phyloP scores from a whole-genome alignment of 2,888 invertebrate genomes.

The Elysia crispata region DNA sequence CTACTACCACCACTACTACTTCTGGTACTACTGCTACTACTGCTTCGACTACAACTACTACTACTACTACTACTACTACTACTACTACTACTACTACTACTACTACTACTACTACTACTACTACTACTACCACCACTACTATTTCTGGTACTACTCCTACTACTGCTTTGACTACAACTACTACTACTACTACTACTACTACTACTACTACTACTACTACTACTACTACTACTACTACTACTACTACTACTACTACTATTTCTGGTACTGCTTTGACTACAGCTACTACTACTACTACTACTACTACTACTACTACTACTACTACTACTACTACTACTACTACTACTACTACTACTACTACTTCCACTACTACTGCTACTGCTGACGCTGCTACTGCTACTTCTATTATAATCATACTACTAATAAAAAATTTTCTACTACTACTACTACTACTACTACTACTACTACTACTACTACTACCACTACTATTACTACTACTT shows the following conservation, averaged over 20 bases:
- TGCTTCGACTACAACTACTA: too few species aligned
- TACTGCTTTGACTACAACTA: conserved; percentile 23
- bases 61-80: conserved; percentile 28
- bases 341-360: conserved; percentile 4
- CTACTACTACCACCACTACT: conserved; percentile 17
- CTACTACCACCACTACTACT: background rate
- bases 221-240: conserved; percentile 9
- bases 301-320: conserved; percentile 9
- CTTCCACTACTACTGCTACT: too few species aligned
- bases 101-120: conserved; percentile 10
- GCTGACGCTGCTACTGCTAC: too few species aligned
- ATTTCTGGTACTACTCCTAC: conserved; percentile 30
- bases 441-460: too few species aligned
- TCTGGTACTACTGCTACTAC: too few species aligned
- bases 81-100: conserved; percentile 12
- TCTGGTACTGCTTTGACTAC: conserved; percentile 14
- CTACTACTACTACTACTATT: conserved; percentile 5
- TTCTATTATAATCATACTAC: too few species aligned
- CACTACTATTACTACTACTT: too few species aligned
- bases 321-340: conserved; percentile 9
- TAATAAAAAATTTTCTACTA: background rate
- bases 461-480: too few species aligned
- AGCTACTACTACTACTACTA: too few species aligned
- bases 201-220: conserved; percentile 9
- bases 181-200: conserved; percentile 4